These are phyloP conservation scores for Petrolisthes cinctipes DNA, from an alignment of 2,888 invertebrate species.

Conservation along the genomic window DNA sequence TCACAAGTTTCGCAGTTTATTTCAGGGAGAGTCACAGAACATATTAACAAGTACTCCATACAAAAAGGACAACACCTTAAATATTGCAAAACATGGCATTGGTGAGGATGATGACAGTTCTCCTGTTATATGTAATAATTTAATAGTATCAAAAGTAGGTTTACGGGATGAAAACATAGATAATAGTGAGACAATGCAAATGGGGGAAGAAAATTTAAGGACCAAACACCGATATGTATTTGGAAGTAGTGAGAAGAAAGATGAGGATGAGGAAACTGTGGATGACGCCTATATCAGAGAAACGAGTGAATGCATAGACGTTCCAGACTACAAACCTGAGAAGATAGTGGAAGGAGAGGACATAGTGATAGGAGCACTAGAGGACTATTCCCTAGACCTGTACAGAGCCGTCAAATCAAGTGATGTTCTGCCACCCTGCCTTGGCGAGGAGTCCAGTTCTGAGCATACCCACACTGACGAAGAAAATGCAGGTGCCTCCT, in stretches of 20 bases:
- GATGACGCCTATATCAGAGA: background rate
- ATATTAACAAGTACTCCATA: slow-evolving; percentile 36
- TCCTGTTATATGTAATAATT: too few species aligned
- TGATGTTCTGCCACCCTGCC: background rate
- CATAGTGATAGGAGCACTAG: slow-evolving; percentile 57
- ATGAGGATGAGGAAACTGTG: background rate
- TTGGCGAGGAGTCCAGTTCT: background rate
- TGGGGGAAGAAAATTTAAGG: background rate
- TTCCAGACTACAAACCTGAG: slow-evolving; percentile 48
- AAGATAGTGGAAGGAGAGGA: slow-evolving; percentile 52
- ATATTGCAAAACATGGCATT: background rate
- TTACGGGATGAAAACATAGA: too few species aligned
- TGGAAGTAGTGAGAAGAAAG: slow-evolving; percentile 7
- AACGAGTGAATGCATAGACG: background rate
- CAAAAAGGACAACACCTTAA: slow-evolving; percentile 1
- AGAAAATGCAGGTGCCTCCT: background rate
- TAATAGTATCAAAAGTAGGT: too few species aligned
- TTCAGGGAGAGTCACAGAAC: slow-evolving; percentile 27
- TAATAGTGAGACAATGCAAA: background rate
- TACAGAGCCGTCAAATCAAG: slow-evolving; percentile 49
- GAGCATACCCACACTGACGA: too few species aligned
- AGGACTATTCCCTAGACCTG: slow-evolving; percentile 53
- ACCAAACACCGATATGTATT: background rate
- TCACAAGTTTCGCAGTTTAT: slow-evolving; percentile 18
- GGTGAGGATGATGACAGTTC: background rate